These are phyloP conservation scores for Pelochelys cantorii DNA, from an alignment of 2,797 vertebrate genomes.

Conservation along the genomic window DNA sequence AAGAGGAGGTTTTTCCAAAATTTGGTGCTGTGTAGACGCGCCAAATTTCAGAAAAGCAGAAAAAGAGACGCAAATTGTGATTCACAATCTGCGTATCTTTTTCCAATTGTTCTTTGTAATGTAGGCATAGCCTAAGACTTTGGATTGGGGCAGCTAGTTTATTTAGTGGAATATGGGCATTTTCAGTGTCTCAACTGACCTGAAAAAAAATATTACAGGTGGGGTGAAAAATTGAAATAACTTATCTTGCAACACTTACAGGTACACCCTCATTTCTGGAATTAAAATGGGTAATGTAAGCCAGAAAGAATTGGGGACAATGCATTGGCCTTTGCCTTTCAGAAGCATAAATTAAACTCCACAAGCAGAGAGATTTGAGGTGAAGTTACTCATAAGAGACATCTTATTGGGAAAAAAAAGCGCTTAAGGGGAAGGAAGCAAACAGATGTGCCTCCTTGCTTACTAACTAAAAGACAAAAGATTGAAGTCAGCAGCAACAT, in stretches of 20 bases:
- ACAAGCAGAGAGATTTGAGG: conserved; percentile 3
- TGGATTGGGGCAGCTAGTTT: not conserved
- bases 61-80: too few relatives aligned
- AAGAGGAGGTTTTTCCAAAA: too few relatives aligned
- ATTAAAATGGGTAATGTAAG: conserved; percentile 3
- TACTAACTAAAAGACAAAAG: conserved; percentile 68
- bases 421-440: conserved; percentile 50
- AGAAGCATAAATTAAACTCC: conserved; percentile 50
- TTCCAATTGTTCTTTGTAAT: too few relatives aligned
- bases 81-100: too few relatives aligned
- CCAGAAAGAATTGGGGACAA: conserved; percentile 12
- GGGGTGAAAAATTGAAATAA: not conserved
- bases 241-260: not conserved
- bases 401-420: conserved; percentile 11
- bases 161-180: not conserved
- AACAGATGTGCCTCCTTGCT: conserved; percentile 68
- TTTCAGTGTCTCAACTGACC: not conserved
- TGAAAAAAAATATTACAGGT: not conserved
- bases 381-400: conserved; percentile 56
- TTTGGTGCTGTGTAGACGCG: too few relatives aligned
- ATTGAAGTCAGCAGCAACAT: conserved; percentile 62
- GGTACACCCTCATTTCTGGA: not conserved
- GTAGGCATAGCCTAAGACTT: not conserved
- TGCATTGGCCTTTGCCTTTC: conserved; percentile 7
- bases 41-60: too few relatives aligned